These are phyloP conservation scores for Drosophila imparisetae DNA, from an alignment of 2,888 invertebrate genomes.

Conservation along the genomic window DNA sequence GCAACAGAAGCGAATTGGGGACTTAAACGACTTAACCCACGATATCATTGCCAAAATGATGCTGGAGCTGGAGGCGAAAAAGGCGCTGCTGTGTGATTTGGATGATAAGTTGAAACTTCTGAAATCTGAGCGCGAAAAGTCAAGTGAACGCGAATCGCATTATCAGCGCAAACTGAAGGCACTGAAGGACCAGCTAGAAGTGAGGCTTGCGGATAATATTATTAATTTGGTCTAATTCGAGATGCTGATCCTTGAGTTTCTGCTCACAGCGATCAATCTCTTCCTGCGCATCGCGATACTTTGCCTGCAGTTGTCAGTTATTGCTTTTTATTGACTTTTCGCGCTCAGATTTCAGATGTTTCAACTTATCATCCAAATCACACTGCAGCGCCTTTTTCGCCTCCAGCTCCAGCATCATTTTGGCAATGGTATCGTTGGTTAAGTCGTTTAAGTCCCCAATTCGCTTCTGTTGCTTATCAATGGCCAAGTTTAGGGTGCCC, in stretches of 20 bases:
- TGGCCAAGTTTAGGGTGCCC: constrained; percentile 69
- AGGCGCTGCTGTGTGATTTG: constrained; percentile 21
- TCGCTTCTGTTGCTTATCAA: constrained; percentile 28
- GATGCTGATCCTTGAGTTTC: too few species aligned
- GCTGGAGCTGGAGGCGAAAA: constrained; percentile 24
- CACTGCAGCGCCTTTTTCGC: constrained; percentile 10
- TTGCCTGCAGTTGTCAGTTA: too few species aligned
- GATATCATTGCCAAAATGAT: constrained; percentile 3
- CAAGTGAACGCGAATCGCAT: constrained; percentile 33
- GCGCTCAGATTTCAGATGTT: constrained; percentile 11
- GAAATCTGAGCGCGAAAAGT: constrained; percentile 22
- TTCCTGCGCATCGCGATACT: too few species aligned
- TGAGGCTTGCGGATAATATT: constrained; percentile 13
- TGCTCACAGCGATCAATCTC: too few species aligned
- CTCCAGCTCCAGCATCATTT: constrained; percentile 26
- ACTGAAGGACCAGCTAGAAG: constrained; percentile 54
- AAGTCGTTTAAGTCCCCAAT: background rate
- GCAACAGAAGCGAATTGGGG: constrained; percentile 2
- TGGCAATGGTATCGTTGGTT: background rate
- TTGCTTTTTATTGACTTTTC: constrained; percentile 37
- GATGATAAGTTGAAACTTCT: constrained; percentile 25
- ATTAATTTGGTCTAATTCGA: too few species aligned
- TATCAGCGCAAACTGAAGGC: constrained; percentile 48
- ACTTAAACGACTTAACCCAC: background rate
- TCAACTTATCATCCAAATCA: constrained; percentile 30